phyloP scores from a whole-genome alignment of 2,797 vertebrate genomes.

The Scolopax rusticola region DNA sequence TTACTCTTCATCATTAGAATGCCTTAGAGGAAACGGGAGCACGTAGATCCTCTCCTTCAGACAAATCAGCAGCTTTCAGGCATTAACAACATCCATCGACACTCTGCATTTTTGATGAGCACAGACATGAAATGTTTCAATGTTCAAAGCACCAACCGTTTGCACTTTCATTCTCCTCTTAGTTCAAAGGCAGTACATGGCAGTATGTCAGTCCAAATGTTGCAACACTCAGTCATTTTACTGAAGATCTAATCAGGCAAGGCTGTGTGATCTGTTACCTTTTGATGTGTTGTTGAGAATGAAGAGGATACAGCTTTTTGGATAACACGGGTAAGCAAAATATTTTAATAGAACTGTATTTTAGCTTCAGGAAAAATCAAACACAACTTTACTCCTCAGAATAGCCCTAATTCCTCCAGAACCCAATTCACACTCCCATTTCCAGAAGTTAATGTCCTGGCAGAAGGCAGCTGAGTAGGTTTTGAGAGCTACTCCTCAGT shows the following conservation, averaged over 20 bases:
- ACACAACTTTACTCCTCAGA: background rate
- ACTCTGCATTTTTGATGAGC: conserved; percentile 63
- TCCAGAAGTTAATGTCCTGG: background rate
- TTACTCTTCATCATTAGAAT: conserved; percentile 70
- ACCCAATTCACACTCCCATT: background rate
- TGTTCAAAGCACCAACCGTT: conserved; percentile 72
- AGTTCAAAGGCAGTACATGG: conserved; percentile 69
- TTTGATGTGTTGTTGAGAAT: background rate
- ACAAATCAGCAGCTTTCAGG: conserved; percentile 73
- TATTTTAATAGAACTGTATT: background rate
- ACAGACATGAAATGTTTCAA: conserved; percentile 70
- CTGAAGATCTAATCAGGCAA: conserved; percentile 43
- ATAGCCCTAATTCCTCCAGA: background rate
- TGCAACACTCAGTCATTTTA: conserved; percentile 74
- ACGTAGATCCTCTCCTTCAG: conserved; percentile 65
- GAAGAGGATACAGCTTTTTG: conserved; percentile 9
- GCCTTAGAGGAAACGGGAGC: conserved; percentile 71
- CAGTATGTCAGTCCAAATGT: conserved; percentile 72
- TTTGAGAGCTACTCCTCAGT: background rate
- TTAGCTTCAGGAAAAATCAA: conserved; percentile 14
- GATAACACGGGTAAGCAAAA: background rate
- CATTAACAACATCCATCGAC: conserved; percentile 64
- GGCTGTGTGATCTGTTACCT: background rate
- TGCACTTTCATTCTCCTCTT: conserved; percentile 62
- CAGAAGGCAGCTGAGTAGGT: background rate